These are phyloP conservation scores for Cryptus viduatorius DNA, from an alignment of 2,888 invertebrate genomes.

Conservation along the genomic window DNA sequence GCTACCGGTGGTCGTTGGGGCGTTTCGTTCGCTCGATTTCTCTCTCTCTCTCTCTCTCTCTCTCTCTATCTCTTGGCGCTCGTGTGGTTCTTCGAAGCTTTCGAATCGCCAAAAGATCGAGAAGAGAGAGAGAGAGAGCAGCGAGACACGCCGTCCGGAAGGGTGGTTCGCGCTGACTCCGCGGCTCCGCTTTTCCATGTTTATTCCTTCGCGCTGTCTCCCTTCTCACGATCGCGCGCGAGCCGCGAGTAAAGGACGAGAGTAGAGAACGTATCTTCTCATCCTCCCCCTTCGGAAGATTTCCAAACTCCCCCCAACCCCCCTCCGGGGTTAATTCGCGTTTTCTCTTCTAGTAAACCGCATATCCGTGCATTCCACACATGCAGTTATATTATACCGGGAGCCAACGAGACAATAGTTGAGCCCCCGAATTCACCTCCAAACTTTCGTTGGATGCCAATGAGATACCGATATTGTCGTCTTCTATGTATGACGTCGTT, in stretches of 20 bases:
- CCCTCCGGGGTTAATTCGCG: slow-evolving; percentile 24
- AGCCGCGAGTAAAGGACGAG: not conserved
- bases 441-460: not conserved
- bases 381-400: slow-evolving; percentile 7
- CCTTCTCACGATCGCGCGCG: slow-evolving; percentile 11
- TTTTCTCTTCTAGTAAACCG: slow-evolving; percentile 3
- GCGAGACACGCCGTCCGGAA: slow-evolving; percentile 57
- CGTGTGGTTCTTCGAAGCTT: not conserved
- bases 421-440: not conserved
- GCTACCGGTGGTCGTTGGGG: slow-evolving; percentile 64
- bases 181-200: slow-evolving; percentile 68
- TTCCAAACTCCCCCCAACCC: slow-evolving; percentile 10
- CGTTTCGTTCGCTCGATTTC: slow-evolving; percentile 60
- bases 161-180: slow-evolving; percentile 70
- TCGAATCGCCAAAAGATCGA: slow-evolving; percentile 12
- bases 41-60: not conserved
- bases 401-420: not conserved
- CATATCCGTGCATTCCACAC: slow-evolving; percentile 7
- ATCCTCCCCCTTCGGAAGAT: not conserved
- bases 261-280: not conserved
- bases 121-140: slow-evolving; percentile 28
- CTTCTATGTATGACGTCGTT: slow-evolving; percentile 14
- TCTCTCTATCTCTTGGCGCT: no score
- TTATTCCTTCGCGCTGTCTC: slow-evolving; percentile 68
- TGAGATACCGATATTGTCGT: slow-evolving; percentile 8